Percentiles rank a stretch among this genome's conserved stretches.
These are phyloP conservation scores for Murina feae DNA, from an alignment of 2,113 vertebrate genomes.

Conservation along the genomic window DNA sequence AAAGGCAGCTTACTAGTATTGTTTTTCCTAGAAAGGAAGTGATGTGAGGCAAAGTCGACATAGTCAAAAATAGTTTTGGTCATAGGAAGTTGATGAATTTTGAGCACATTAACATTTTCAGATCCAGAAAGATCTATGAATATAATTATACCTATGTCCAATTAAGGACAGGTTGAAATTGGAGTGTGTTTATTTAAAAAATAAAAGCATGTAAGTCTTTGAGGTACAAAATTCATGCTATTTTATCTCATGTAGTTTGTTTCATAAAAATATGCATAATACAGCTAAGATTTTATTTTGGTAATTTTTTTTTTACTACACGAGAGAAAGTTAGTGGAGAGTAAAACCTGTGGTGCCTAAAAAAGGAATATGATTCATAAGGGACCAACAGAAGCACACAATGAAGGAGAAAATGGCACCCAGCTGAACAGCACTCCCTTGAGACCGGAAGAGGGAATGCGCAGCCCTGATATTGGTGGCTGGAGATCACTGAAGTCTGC, in stretches of 20 bases:
- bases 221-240: neutral
- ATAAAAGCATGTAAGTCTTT: neutral
- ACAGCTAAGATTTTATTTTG: neutral
- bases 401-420: neutral
- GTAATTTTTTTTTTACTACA: neutral
- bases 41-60: neutral
- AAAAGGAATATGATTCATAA: neutral
- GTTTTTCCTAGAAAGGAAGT: neutral
- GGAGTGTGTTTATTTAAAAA: neutral
- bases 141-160: neutral
- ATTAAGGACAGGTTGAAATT: neutral
- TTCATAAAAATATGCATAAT: neutral
- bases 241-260: neutral
- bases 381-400: neutral
- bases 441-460: neutral
- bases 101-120: neutral
- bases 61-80: neutral
- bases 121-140: neutral
- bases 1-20: neutral
- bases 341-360: neutral
- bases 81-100: neutral
- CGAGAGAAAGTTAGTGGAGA: neutral
- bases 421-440: no score
- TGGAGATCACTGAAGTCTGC: neutral
- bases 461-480: neutral